Evolutionary conservation across 2,888 invertebrate genomes (phyloP).

Genomic region (Ophion ventricosus): DNA sequence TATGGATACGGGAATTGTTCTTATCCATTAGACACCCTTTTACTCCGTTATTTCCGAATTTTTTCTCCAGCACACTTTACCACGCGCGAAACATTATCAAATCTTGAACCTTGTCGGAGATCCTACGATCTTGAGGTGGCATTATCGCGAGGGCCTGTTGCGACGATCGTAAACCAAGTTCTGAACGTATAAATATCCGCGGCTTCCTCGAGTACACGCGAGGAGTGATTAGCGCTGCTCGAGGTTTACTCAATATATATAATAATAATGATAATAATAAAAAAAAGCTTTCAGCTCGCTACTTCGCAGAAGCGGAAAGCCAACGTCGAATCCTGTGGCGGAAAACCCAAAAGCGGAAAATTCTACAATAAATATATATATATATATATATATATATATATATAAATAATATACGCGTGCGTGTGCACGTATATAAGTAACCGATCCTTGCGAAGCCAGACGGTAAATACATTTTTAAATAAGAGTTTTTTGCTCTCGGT

Average conservation of each 20-base stretch:
- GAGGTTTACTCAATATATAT: not conserved
- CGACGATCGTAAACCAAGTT: not conserved
- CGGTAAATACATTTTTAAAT: constrained; percentile 83
- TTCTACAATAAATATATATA: not conserved
- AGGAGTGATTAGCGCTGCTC: not conserved
- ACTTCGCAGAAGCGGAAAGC: constrained; percentile 50
- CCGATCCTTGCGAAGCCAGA: constrained; percentile 73
- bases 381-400: constrained; percentile 10
- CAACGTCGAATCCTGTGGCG: constrained; percentile 59
- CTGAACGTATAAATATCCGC: not conserved
- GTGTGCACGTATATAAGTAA: constrained; percentile 19
- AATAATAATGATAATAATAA: not conserved
- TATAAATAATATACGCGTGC: not conserved
- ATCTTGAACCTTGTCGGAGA: not conserved
- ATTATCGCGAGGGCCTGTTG: not conserved
- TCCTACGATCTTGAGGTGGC: not conserved
- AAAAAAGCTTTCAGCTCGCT: constrained; percentile 26
- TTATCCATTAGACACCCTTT: too few relatives aligned
- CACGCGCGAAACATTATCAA: not conserved
- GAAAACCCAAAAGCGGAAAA: constrained; percentile 48
- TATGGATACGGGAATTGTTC: too few relatives aligned
- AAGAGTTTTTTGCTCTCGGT: constrained; percentile 77
- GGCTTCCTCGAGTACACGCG: not conserved
- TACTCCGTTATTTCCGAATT: too few relatives aligned
- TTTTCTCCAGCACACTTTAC: too few relatives aligned